Base-by-base conservation (phyloP, 2,888 invertebrate species). In the Bibio marci region DNA sequence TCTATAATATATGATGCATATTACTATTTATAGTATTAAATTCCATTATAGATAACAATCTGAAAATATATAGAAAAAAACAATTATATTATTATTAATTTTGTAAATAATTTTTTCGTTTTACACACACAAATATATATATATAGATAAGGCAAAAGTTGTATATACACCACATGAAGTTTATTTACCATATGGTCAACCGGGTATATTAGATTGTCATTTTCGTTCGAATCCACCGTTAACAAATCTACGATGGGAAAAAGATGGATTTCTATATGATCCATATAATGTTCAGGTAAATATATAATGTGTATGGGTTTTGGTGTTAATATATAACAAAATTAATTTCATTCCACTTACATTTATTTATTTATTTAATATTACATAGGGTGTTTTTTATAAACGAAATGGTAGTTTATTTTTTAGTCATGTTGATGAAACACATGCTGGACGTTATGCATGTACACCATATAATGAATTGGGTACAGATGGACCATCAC, bases 401-500 rank as follows among this genome's bases (percentile, higher is more conserved):
- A 73, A 82, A 52, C 67, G 76, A 50, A 90, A 88, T 58, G 88
- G 88, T 38, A 86, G 86, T 49, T 65, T 88, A 30, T 80, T 72
- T 48, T 82, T 85, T 54, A 80, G 76, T 50, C 78, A 80, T 66
- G 88, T 91, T 37, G 79, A 81, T 55, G 81, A 82, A 55, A 73
- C 73, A 7, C 88, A 90, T 59, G 80, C 79, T 45, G 94, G 92
- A 32, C 71, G 75, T 51, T 92, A 92, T 63, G 79, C 83, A 43
- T 94, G 92, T 62, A 88, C 87, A 18, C 91, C 94, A 34, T 85
- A 80, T 64, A 92, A 91, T 60, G 74, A 77, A 47, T 70, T 90
- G 52, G 92, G 91, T 37, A 79, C 83, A 22, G 81, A 78, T 49
- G 86, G 88, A 8, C 73, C 85, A 18, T 90, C 90, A 39, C 73